These are phyloP conservation scores for Colistium nudipinnis DNA, from an alignment of 2,113 vertebrate genomes.

Conservation along the genomic window DNA sequence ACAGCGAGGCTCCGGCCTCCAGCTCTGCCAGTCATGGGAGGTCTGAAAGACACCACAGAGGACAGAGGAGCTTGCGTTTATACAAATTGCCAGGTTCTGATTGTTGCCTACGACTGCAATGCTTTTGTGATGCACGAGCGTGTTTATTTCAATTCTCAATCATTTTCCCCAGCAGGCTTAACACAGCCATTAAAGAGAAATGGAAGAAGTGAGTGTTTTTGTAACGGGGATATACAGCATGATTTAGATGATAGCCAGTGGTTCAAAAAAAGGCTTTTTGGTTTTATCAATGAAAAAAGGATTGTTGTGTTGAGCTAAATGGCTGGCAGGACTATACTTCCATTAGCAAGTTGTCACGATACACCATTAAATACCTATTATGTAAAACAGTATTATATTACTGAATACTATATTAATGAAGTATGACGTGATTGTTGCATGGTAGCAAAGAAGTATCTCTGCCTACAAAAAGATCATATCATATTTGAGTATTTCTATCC, in stretches of 20 bases:
- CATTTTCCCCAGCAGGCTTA: constrained; percentile 16
- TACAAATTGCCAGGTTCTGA: constrained; percentile 35
- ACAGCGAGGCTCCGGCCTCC: constrained; percentile 32
- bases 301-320: constrained; percentile 2
- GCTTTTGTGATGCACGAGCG: constrained; percentile 37
- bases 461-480: constrained; percentile 15
- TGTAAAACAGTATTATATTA: constrained; percentile 29
- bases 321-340: neutral
- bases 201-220: neutral
- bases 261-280: constrained; percentile 28
- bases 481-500: constrained; percentile 20
- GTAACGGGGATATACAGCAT: neutral
- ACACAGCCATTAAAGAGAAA: constrained; percentile 2
- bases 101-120: constrained; percentile 25
- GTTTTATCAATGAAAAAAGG: constrained; percentile 17
- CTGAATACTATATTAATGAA: too few relatives aligned
- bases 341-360: constrained; percentile 35
- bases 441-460: constrained; percentile 29
- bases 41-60: constrained; percentile 46
- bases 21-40: constrained; percentile 43
- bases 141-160: constrained; percentile 43
- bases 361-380: constrained; percentile 23
- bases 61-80: constrained; percentile 29
- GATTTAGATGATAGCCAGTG: constrained; percentile 7
- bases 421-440: constrained; percentile 30